Conservation (phyloP, 2,797 vertebrate species). For the Cygnus olor region DNA sequence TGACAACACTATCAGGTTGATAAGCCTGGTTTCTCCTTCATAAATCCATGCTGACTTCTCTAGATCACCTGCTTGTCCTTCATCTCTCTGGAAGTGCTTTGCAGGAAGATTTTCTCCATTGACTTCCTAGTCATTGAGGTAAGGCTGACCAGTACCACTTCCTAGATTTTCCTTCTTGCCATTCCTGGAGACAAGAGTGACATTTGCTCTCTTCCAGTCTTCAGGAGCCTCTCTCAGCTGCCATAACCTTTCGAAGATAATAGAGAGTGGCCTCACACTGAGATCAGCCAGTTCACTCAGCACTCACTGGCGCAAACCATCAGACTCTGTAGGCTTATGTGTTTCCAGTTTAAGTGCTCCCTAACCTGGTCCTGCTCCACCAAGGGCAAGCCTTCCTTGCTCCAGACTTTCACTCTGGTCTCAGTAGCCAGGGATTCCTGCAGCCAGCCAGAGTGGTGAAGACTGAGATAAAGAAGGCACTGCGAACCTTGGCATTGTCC, state of each 20-base stretch:
- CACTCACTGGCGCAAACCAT: accelerated
- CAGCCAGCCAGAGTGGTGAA: background rate
- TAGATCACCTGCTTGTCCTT: background rate
- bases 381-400: background rate
- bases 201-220: background rate
- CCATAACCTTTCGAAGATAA: background rate
- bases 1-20: background rate
- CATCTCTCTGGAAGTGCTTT: background rate
- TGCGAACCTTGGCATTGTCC: background rate
- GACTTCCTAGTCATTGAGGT: background rate
- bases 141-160: background rate
- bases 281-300: background rate
- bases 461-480: background rate
- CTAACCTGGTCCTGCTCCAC: background rate
- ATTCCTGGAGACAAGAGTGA: background rate
- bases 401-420: background rate
- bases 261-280: accelerated
- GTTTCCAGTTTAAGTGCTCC: background rate
- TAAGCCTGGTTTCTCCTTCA: background rate
- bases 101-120: background rate
- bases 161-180: background rate
- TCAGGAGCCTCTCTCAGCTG: background rate
- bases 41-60: background rate
- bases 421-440: background rate
- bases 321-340: background rate